Evolutionary conservation across 2,888 invertebrate genomes (phyloP).

Genomic region (Mesorhabditis belari): DNA sequence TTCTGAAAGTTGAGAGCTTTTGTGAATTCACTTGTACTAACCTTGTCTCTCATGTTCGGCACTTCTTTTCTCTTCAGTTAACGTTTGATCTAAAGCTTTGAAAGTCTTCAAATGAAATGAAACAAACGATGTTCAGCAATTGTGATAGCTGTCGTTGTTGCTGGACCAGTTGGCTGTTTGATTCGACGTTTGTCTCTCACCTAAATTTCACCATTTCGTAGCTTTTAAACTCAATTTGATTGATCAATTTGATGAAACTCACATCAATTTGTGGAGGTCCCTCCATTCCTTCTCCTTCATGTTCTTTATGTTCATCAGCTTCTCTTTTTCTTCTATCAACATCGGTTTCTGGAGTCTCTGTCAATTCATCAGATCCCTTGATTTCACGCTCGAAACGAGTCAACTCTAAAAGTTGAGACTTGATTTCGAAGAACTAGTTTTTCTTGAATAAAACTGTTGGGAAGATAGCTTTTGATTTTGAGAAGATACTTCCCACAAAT

Average conservation of each 20-base stretch:
- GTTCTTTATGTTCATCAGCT: background rate
- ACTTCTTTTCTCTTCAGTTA: no score
- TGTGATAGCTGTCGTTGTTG: background rate
- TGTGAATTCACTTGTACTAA: no score
- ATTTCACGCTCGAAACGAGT: no score
- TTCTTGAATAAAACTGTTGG: no score
- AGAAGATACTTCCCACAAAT: no score
- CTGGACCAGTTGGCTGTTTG: background rate
- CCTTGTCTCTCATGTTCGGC: no score
- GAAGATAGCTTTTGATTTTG: no score
- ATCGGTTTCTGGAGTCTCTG: background rate
- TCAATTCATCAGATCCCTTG: background rate
- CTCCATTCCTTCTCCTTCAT: background rate
- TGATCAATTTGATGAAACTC: no score
- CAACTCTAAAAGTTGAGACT: background rate
- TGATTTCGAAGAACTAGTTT: no score
- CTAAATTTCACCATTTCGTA: background rate
- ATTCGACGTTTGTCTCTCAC: background rate
- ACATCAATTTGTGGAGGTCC: background rate
- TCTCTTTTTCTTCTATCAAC: background rate
- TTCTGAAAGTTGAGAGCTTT: no score
- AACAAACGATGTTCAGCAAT: background rate
- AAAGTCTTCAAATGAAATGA: no score
- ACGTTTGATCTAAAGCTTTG: no score
- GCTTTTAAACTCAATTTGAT: background rate